Evolutionary conservation across 2,797 vertebrate genomes (phyloP), one percentile per base, ranked within the genome.

Genomic region (Ctenochaetus hawaiiensis): DNA sequence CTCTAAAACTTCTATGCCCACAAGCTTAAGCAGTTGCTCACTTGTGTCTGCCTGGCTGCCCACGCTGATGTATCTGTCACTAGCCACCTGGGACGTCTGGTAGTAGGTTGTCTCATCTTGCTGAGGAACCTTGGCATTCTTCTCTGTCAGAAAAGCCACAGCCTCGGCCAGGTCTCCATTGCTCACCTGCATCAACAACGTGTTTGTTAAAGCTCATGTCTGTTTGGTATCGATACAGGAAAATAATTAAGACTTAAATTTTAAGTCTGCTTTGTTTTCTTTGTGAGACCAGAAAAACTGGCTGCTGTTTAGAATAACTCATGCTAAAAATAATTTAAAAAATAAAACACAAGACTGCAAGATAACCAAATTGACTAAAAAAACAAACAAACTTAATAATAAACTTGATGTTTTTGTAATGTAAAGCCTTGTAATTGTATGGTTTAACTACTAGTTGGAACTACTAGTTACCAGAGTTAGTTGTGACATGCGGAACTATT

Each of bases 21-120:
- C 47, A 64, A 1, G n/a, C 39, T 60, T 1, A 52, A 45, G 47
- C 34, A 52, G 45, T 3, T 76, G 93, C 98, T 91, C 94, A 99
- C 98, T 99, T 72, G 97, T 96, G 77, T 99, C 98, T 67, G 97
- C 98, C 90, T 99, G 98, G 93, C 97, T 99, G 91, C 98, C 98
- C 93, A 99, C 97, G 1, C 98, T 99, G 96, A 99, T 99, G 65
- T 98, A 99, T 93, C 97, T 93, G 92, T 99, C 98, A 56, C 96
- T 98, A 86, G 96, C 95, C 81, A 97, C 95, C 91, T 98, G 97
- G 0, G 97, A 96, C 3, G 98, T 99, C 89, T 99, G 98, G 88
- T 98, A 98, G 89, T 99, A 99, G 18, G 96, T 94, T 5, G 96
- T 93, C 90, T 98, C 97, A 92, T 98, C 97, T 80, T 97, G 96